Conservation (phyloP, 1,140 invertebrate species). For the Yoshiicerus persimilis region DNA sequence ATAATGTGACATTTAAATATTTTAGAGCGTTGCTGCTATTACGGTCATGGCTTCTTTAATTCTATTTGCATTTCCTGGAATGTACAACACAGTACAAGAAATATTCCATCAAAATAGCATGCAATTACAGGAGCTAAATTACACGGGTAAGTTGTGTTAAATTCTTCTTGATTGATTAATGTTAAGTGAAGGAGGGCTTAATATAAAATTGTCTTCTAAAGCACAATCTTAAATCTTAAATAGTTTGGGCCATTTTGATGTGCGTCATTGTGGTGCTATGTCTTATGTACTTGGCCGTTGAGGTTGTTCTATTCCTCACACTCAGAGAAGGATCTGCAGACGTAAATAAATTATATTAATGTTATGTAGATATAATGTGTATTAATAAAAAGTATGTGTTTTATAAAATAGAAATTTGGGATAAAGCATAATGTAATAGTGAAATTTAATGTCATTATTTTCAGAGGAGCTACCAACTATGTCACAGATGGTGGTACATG, state of each 20-base stretch:
- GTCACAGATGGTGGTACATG: slow-evolving; percentile 34
- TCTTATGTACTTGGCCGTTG: slow-evolving; percentile 36
- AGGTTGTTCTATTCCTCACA: slow-evolving; percentile 31
- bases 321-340: slow-evolving; percentile 32
- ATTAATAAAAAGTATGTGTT: background rate
- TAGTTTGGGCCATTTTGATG: slow-evolving; percentile 35
- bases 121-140: background rate
- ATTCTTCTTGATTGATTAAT: background rate
- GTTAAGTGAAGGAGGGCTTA: too few relatives aligned
- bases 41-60: background rate
- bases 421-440: background rate
- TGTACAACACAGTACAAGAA: slow-evolving; percentile 33
- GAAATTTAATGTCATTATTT: background rate
- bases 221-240: too few relatives aligned
- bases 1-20: background rate
- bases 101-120: slow-evolving; percentile 27
- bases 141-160: background rate
- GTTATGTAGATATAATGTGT: background rate
- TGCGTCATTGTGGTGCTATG: slow-evolving; percentile 19
- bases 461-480: slow-evolving; percentile 30
- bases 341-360: background rate
- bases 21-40: slow-evolving; percentile 30
- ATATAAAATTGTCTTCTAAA: too few relatives aligned
- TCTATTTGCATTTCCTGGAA: slow-evolving; percentile 25
- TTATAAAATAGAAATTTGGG: background rate